phyloP scores from a whole-genome alignment of 2,797 vertebrate species.

The Mus spretus region DNA sequence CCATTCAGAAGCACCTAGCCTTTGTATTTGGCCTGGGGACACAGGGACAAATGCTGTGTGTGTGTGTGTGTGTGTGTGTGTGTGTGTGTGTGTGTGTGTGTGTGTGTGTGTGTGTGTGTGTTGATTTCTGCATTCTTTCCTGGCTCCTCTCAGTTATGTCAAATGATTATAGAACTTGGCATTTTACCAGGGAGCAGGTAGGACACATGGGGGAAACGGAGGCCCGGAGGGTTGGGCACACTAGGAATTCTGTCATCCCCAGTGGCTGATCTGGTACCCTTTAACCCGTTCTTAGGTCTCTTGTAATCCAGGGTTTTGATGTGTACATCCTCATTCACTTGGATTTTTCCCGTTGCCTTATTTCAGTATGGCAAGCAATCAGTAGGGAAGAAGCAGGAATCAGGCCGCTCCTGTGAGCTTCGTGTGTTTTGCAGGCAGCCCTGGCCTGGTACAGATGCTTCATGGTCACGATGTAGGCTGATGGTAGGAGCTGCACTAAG shows the following conservation, averaged over 20 bases:
- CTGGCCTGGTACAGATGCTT: background rate
- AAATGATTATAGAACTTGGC: background rate
- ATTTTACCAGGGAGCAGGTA: background rate
- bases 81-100: background rate
- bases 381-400: background rate
- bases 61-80: background rate
- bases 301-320: background rate
- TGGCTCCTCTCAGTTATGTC: background rate
- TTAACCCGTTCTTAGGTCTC: too few relatives aligned
- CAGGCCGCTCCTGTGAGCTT: background rate
- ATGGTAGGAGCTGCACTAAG: conserved; percentile 13
- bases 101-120: background rate
- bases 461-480: background rate
- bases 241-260: background rate
- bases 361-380: background rate
- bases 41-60: background rate
- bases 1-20: background rate
- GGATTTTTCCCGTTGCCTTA: background rate
- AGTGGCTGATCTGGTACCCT: background rate
- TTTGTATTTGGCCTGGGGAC: background rate
- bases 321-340: background rate
- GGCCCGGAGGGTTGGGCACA: background rate
- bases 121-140: background rate
- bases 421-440: background rate
- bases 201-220: background rate